Evolutionary conservation across 2,888 invertebrate species (phyloP), one percentile per base, ranked within the genome.

Genomic region (Caenorhabditis sinica): DNA sequence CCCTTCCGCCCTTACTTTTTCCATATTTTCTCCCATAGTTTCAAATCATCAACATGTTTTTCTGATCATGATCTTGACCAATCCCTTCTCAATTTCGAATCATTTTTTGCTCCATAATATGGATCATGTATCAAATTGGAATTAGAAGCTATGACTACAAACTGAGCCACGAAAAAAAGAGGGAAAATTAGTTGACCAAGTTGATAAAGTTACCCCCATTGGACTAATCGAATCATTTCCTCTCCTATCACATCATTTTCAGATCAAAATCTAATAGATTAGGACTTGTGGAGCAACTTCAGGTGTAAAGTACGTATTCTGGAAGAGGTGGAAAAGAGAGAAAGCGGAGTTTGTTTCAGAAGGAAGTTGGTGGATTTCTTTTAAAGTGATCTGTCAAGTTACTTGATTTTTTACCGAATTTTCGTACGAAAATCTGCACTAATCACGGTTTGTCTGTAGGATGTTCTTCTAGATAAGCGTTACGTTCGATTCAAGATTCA

Each of bases 221-320:
- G 8, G 17, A 28, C 13, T 65, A 68, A 68, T 68, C 68, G 51
- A 53, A 68, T 68, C 51, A 49, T 65, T 33, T n/a, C 20, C 9
- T 8, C 4, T n/a, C 8, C 30, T 13, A 36, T 68, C 53, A 68
- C 68, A 68, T 68, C 68, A 68, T 17, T 45, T 68, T 36, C 49
- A 51, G 68, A 68, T 68, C 68, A 68, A 51, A 68, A 68, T 68
- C 36, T 68, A 68, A 68, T 68, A 51, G 33, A 68, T 53, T 15
- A 6, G n/a, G 20, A 25, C 8, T 25, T 63, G 1, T 63, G n/a
- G n/a, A n/a, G n/a, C n/a, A n/a, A n/a, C n/a, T n/a, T n/a, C n/a
- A n/a, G n/a, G n/a, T n/a, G n/a, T n/a, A n/a, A 6, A 45, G 25
- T 30, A 13, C 28, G 45, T 2, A 11, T 45, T 43, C 20, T 13